Percentiles rank a stretch among this genome's conserved stretches.
Conservation (phyloP, 2,797 vertebrate genomes). For the Catamblyrhynchus diadema region DNA sequence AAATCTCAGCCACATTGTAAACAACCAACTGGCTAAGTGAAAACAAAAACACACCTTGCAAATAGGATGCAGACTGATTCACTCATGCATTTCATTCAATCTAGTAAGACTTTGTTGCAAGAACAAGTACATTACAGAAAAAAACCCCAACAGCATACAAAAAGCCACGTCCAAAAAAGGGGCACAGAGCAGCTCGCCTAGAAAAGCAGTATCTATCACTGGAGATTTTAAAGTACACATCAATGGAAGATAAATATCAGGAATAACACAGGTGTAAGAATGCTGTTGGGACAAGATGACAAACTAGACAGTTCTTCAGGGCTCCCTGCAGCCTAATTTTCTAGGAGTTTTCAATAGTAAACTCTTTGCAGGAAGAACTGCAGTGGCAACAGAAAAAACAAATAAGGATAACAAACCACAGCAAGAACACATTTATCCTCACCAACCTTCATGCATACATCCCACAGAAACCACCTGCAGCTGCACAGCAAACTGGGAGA, state of each 20-base stretch:
- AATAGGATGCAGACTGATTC: not conserved
- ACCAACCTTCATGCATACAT: not conserved
- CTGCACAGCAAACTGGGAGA: not conserved
- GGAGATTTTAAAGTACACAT: not conserved
- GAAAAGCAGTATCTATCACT: not conserved
- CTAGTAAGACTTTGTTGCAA: not conserved
- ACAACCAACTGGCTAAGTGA: not conserved
- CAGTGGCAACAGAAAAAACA: not conserved
- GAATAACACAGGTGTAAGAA: not conserved
- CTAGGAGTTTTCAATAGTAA: not conserved
- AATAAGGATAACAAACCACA: not conserved
- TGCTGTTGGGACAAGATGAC: not conserved
- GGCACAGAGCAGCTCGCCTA: not conserved
- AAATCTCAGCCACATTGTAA: not conserved
- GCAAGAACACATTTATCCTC: not conserved
- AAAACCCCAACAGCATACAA: not conserved
- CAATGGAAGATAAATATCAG: not conserved
- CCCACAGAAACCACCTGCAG: not conserved
- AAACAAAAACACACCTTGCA: not conserved
- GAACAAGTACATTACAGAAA: not conserved
- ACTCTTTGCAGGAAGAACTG: not conserved
- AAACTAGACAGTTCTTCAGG: not conserved
- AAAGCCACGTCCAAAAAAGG: not conserved
- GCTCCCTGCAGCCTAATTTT: not conserved
- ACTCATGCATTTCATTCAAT: not conserved